Evolutionary conservation across 2,113 vertebrate genomes (phyloP).

Genomic region (Sceloporus tristichus): DNA sequence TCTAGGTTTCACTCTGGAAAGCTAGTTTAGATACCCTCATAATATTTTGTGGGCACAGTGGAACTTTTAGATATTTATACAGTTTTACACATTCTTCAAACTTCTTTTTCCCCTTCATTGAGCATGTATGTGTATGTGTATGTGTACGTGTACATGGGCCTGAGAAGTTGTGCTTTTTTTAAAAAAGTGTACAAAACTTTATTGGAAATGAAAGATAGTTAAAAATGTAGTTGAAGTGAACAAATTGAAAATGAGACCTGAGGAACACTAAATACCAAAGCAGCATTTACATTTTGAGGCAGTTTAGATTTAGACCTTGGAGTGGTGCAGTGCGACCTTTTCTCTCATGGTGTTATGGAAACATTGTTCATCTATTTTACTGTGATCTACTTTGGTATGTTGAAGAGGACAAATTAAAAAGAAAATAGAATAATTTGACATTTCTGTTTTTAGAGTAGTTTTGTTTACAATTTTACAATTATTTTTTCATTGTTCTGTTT

Average conservation of each 20-base stretch:
- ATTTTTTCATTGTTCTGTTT: conserved; percentile 72
- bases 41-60: not conserved
- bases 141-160: too few relatives aligned
- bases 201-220: not conserved
- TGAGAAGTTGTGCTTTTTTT: not conserved
- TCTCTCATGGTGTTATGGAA: conserved; percentile 82
- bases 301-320: not conserved
- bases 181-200: not conserved
- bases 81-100: not conserved
- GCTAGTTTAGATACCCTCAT: not conserved
- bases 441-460: conserved; percentile 35
- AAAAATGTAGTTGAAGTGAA: not conserved
- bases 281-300: not conserved
- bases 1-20: not conserved
- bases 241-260: not conserved
- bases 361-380: conserved; percentile 65
- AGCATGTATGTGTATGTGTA: not conserved
- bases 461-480: conserved; percentile 50
- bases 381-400: conserved; percentile 38
- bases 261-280: conserved; percentile 17
- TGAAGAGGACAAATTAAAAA: conserved; percentile 23
- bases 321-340: conserved; percentile 79
- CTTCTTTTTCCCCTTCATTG: not conserved
- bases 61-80: not conserved
- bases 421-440: conserved; percentile 9